Evolutionary conservation across 1,140 invertebrate species (phyloP).

Genomic region (Pissodes strobi): DNA sequence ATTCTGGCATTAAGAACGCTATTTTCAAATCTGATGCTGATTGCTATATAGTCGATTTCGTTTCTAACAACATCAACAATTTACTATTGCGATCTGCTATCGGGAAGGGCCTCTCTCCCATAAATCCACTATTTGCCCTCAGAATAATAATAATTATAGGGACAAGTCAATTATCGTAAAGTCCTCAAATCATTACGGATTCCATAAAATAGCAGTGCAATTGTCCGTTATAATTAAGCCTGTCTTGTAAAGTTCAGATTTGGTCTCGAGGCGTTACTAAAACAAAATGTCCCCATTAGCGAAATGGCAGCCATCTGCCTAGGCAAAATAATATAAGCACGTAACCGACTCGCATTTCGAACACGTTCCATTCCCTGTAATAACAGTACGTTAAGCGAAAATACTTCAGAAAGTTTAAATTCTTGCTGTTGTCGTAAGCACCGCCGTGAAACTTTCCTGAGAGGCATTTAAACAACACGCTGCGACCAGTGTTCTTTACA

Average conservation of each 20-base stretch:
- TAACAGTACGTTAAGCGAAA: neutral
- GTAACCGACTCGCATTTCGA: neutral
- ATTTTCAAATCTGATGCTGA: no score
- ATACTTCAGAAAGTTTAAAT: conserved; percentile 1
- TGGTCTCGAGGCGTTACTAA: neutral
- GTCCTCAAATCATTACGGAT: no score
- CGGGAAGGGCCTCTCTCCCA: no score
- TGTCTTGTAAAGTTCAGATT: neutral
- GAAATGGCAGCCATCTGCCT: neutral
- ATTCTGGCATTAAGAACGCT: no score
- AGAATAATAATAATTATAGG: no score
- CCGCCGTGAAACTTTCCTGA: neutral
- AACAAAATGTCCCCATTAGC: neutral
- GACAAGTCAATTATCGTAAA: no score
- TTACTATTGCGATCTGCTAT: no score
- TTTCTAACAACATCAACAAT: no score
- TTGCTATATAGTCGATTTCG: no score
- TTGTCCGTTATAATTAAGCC: no score
- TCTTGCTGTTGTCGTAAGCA: neutral
- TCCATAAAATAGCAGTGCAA: no score
- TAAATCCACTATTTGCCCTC: no score
- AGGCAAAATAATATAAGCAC: neutral
- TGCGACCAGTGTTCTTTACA: neutral
- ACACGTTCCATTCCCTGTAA: neutral
- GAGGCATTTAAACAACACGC: neutral